Base-by-base conservation (phyloP, 2,797 vertebrate genomes). In the Eleutherodactylus coqui region DNA sequence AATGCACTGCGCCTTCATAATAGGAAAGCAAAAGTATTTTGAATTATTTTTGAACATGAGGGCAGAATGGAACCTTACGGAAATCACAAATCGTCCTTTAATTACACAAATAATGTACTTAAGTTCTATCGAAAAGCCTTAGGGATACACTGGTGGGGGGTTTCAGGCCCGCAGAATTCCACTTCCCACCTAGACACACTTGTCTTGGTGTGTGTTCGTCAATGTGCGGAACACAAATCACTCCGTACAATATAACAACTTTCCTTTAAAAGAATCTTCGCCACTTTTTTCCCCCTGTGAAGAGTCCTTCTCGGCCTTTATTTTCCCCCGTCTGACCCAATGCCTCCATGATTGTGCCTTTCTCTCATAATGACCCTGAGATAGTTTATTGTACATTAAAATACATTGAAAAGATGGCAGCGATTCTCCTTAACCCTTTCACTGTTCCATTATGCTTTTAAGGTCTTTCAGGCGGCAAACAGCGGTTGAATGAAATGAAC, bases 341-440 rank as follows among this genome's bases (percentile, higher is more conserved):
- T 55, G 67, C 67, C 67, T 82, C 53, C 24, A 55, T 58, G 67
- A 72, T 53, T 58, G 67, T 38, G n/a, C 80, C 80, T 72, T 73
- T 73, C 67, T 72, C 80, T 70, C n/a, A 41, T 82, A 82, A 82
- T 82, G 80, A 73, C 80, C 80, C 80, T 73, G 36, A 55, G 80
- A 82, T 82, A 72, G 80, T 82, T 72, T 82, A 82, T 82, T 82
- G 80, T 72, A 38, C 32, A 82, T 82, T 38, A 55, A 82, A 82
- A 82, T 41, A 69, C 43, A 49, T 51, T 72, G 67, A 72, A 82
- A 82, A 82, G 80, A 70, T 38, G 47, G 49, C 67, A 70, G 11
- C 45, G 47, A 41, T 53, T 55, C 70, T 16, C 64, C 34, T 73
- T 82, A 82, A 82, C 64, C 67, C 67, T 14, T 82, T 82, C 67